Percentiles rank a stretch among this genome's conserved stretches.
These are phyloP conservation scores for Manis javanica DNA, from an alignment of 2,797 vertebrate genomes.

Conservation along the genomic window DNA sequence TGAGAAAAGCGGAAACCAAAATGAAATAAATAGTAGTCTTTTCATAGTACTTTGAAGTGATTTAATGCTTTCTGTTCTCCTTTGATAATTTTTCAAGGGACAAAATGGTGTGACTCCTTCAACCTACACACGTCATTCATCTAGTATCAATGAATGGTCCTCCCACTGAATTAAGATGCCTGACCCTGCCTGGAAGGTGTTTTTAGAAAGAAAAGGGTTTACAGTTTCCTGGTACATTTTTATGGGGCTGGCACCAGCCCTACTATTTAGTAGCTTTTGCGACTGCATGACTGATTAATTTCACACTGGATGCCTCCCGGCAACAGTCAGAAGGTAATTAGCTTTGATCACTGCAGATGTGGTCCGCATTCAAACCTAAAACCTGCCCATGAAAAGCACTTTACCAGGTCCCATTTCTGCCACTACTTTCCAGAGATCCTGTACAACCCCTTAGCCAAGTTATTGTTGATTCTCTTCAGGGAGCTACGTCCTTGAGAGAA, in stretches of 20 bases:
- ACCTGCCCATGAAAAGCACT: not conserved
- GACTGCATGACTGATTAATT: conserved; percentile 61
- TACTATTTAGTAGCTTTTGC: conserved; percentile 57
- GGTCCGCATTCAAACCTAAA: conserved; percentile 45
- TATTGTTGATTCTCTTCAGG: not conserved
- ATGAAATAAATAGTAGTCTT: not conserved
- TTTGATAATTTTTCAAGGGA: conserved; percentile 24
- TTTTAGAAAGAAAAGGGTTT: conserved; percentile 51
- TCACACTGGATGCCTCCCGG: conserved; percentile 47
- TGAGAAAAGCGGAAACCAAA: conserved; percentile 63
- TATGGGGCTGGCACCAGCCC: conserved; percentile 64
- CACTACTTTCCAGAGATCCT: not conserved
- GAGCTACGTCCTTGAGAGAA: not conserved
- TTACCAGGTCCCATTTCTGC: not conserved
- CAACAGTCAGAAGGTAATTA: conserved; percentile 49
- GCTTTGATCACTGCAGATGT: conserved; percentile 61
- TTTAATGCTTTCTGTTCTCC: conserved; percentile 30
- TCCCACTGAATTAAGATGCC: conserved; percentile 32
- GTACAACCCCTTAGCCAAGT: not conserved
- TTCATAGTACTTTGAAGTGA: not conserved
- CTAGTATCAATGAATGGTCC: not conserved
- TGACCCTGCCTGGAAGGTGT: conserved; percentile 33
- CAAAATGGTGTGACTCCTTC: not conserved
- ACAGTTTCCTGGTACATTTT: conserved; percentile 21
- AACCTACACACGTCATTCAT: not conserved